phyloP scores from a whole-genome alignment of 2,888 invertebrate species.

The Rugalucina vietnamica region DNA sequence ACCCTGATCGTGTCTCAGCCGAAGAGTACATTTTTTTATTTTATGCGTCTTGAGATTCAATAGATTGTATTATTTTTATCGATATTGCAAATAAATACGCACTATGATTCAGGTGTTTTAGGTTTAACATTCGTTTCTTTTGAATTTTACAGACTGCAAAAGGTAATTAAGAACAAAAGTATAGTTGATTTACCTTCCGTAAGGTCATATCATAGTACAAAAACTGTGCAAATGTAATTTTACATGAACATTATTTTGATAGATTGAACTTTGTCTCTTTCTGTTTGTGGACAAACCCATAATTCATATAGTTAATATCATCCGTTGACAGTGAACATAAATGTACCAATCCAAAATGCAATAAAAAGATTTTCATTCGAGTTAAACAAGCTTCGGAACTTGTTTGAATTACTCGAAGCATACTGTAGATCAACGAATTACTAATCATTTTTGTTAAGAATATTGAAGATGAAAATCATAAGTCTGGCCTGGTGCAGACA shows the following conservation, averaged over 20 bases:
- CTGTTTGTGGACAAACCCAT: not conserved
- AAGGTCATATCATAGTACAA: not conserved
- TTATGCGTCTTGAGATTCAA: not conserved
- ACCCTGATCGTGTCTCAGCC: too few relatives aligned
- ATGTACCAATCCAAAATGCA: not conserved
- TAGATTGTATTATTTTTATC: not conserved
- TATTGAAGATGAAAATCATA: not conserved
- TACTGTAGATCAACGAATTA: not conserved
- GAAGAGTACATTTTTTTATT: too few relatives aligned
- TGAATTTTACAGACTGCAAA: not conserved
- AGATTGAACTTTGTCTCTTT: not conserved
- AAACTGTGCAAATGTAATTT: conserved; percentile 2
- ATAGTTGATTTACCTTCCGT: not conserved
- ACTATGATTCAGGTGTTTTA: conserved; percentile 5
- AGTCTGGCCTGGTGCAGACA: not conserved
- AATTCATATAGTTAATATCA: not conserved
- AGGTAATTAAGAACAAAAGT: conserved; percentile 14
- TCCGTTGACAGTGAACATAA: conserved; percentile 1
- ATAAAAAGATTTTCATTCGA: not conserved
- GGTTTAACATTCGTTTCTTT: not conserved
- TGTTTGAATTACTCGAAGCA: not conserved
- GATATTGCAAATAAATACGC: not conserved
- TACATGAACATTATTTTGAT: not conserved
- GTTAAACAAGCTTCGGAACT: not conserved
- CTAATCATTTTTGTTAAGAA: not conserved